Evolutionary conservation across 2,888 invertebrate genomes (phyloP), one percentile per base, ranked within the genome.

Genomic region (Cepaea hortensis): DNA sequence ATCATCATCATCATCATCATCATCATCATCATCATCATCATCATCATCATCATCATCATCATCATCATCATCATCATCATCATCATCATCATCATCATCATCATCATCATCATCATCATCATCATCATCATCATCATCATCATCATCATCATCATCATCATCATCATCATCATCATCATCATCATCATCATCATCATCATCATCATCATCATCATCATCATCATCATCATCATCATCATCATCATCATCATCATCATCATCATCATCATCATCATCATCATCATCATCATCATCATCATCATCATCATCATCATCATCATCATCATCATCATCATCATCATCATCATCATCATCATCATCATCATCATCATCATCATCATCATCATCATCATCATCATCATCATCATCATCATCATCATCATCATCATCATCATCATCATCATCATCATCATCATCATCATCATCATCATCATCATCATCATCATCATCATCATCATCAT

Each of bases 11-110:
- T 55, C 35, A 55, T 55, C 72, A 72, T 72, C 72, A 72, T 72
- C 4, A 11, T 72, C 35, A 11, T 72, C 72, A 6, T 72, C 72
- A 11, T 72, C 72, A 72, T 72, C 72, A 72, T 72, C 72, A 72
- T 72, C 72, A 55, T 68, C n/a, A 76, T 23, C 76, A 76, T 76
- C 76, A 23, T 76, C 76, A 76, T 76, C 76, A 76, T 76, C 76
- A 76, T 35, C 23, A 76, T 35, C 76, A 46, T 76, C 76, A 68
- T 15, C 68, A 68, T 68, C n/a, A 15, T 68, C 68, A 68, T 23
- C 55, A 76, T 23, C 35, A 76, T 76, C 35, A 76, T 76, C 76
- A 76, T 23, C 76, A 76, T 23, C 76, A 76, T 35, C 35, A 76
- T 35, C 76, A 76, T 76, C 35, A 76, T 23, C 76, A 23, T 76